Percentiles rank a stretch among this genome's conserved stretches.
Evolutionary conservation across 1,140 invertebrate genomes (phyloP).

Genomic region (Camponotus pennsylvanicus): DNA sequence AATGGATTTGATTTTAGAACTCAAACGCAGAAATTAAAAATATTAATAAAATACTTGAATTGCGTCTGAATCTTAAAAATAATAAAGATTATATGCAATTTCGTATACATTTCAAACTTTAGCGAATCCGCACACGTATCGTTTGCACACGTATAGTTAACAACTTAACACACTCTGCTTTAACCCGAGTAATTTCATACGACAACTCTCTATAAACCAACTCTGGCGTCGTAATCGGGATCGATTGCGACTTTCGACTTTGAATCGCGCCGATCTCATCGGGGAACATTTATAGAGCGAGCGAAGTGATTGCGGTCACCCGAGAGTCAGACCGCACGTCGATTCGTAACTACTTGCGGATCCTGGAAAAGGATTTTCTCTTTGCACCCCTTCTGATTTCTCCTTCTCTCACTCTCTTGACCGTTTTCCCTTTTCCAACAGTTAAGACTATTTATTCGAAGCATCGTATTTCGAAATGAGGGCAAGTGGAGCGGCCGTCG

Average conservation of each 20-base stretch:
- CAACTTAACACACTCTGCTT: conserved; percentile 9
- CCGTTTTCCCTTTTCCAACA: background rate
- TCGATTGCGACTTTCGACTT: conserved; percentile 51
- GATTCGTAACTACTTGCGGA: conserved; percentile 61
- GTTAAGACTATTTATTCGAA: conserved; percentile 76
- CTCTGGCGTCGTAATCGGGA: conserved; percentile 1
- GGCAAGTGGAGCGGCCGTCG: conserved; percentile 38
- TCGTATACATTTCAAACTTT: background rate
- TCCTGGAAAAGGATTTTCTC: conserved; percentile 69
- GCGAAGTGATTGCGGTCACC: conserved; percentile 63
- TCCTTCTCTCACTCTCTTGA: background rate
- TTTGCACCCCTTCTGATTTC: conserved; percentile 36
- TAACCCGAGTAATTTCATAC: conserved; percentile 54
- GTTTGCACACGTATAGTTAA: conserved; percentile 19
- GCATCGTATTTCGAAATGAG: conserved; percentile 69
- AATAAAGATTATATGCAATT: background rate
- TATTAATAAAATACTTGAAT: background rate
- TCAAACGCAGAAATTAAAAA: background rate
- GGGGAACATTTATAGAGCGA: conserved; percentile 68
- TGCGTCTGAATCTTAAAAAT: background rate
- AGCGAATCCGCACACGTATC: background rate
- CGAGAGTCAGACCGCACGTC: conserved; percentile 66
- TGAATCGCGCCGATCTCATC: conserved; percentile 67
- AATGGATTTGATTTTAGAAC: background rate
- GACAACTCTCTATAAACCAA: conserved; percentile 51